Percentiles rank a stretch among this genome's conserved stretches.
Conservation (phyloP, 2,113 vertebrate genomes). For the Pituophis catenifer region DNA sequence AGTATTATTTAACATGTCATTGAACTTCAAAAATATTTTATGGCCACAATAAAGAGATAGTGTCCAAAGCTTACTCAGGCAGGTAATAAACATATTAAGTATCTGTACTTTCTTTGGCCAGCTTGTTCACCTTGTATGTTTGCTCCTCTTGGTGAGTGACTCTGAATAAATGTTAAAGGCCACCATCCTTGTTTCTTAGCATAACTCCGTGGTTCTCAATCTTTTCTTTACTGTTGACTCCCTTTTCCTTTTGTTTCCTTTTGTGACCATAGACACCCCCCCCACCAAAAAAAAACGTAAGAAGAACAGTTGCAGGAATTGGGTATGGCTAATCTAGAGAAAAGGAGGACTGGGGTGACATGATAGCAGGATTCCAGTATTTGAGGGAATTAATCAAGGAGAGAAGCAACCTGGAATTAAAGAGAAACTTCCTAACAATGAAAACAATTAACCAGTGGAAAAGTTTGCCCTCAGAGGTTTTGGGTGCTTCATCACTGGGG, state of each 20-base stretch:
- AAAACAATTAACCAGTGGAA: not conserved
- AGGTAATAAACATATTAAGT: not conserved
- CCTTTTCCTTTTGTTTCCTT: too few relatives aligned
- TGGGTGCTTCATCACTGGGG: not conserved
- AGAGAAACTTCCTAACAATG: not conserved
- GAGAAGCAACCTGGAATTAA: not conserved
- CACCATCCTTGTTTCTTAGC: not conserved
- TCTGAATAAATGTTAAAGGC: not conserved
- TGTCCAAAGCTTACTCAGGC: not conserved
- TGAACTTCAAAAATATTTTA: constrained; percentile 58
- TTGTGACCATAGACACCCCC: too few relatives aligned
- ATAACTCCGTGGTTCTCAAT: too few relatives aligned
- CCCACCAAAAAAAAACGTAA: too few relatives aligned
- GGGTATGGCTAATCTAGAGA: not conserved
- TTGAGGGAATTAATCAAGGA: not conserved
- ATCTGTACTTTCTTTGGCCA: not conserved
- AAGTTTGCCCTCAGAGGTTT: not conserved
- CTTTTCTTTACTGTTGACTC: too few relatives aligned
- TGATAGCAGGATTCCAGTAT: not conserved
- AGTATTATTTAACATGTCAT: constrained; percentile 31
- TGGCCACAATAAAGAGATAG: constrained; percentile 42
- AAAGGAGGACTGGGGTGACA: not conserved
- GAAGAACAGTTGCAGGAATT: not conserved
- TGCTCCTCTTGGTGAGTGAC: not conserved
- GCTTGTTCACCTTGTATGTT: not conserved